Percentiles rank a stretch among this genome's conserved stretches.
Conservation (phyloP, 2,113 vertebrate species). For the Gracilinanus agilis region DNA sequence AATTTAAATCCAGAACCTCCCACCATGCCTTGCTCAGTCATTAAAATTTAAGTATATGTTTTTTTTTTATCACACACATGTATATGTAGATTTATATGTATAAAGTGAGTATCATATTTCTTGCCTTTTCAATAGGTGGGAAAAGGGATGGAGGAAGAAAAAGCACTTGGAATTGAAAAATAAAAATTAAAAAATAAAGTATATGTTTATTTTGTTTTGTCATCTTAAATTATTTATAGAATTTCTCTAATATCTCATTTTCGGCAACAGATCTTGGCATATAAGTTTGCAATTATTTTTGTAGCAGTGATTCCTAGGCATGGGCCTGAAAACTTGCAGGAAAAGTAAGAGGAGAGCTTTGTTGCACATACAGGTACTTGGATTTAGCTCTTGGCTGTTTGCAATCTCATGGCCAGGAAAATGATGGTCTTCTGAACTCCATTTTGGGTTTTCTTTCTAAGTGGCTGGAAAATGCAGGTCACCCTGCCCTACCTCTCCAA, state of each 20-base stretch:
- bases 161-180: background rate
- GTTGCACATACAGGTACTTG: background rate
- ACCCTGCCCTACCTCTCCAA: background rate
- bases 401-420: background rate
- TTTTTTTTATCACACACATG: background rate
- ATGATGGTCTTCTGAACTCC: background rate
- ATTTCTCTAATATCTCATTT: background rate
- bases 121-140: background rate
- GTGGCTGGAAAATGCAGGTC: background rate
- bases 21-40: too few species aligned
- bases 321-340: background rate
- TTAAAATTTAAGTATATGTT: background rate
- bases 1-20: too few species aligned
- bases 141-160: background rate
- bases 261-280: background rate
- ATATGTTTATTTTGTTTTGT: background rate
- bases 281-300: background rate
- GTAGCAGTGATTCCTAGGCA: background rate
- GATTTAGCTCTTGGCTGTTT: background rate
- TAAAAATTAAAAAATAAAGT: background rate
- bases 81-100: background rate
- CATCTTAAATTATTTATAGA: background rate
- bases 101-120: background rate
- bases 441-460: background rate
- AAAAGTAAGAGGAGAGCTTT: background rate